phyloP scores from a whole-genome alignment of 2,113 vertebrate genomes.

The Eupsittula cactorum region DNA sequence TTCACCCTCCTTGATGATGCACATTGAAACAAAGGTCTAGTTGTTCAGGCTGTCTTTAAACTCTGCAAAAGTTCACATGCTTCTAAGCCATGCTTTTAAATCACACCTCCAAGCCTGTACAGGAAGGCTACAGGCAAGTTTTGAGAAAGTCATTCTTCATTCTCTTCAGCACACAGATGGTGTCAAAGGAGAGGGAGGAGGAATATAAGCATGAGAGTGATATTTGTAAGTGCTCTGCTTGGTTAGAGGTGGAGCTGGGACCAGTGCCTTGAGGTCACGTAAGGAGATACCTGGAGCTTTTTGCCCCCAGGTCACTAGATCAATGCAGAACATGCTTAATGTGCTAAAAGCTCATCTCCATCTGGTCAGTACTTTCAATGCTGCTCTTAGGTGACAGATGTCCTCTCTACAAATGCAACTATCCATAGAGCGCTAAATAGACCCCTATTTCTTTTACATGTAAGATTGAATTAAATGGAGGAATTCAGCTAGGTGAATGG shows the following conservation, averaged over 20 bases:
- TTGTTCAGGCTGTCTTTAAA: neutral
- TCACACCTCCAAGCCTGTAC: neutral
- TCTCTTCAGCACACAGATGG: neutral
- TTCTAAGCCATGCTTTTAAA: neutral
- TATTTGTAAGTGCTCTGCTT: neutral
- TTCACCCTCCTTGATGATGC: neutral
- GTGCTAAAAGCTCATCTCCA: neutral
- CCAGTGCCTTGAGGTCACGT: neutral
- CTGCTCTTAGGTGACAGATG: neutral
- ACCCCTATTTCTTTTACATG: neutral
- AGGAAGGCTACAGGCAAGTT: neutral
- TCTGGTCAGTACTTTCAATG: neutral
- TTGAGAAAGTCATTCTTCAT: neutral
- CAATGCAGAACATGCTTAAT: neutral
- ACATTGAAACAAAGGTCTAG: slow-evolving; percentile 8
- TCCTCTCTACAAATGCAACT: neutral
- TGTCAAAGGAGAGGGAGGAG: neutral
- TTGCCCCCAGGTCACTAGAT: neutral
- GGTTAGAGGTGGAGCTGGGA: neutral
- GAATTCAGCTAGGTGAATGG: neutral
- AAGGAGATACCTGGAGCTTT: neutral
- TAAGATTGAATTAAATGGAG: neutral
- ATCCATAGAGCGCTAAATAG: neutral
- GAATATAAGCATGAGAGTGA: neutral
- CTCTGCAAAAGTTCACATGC: neutral